Percentiles rank a stretch among this genome's conserved stretches.
phyloP scores from a whole-genome alignment of 1,140 invertebrate genomes.

The Bombus confusus region DNA sequence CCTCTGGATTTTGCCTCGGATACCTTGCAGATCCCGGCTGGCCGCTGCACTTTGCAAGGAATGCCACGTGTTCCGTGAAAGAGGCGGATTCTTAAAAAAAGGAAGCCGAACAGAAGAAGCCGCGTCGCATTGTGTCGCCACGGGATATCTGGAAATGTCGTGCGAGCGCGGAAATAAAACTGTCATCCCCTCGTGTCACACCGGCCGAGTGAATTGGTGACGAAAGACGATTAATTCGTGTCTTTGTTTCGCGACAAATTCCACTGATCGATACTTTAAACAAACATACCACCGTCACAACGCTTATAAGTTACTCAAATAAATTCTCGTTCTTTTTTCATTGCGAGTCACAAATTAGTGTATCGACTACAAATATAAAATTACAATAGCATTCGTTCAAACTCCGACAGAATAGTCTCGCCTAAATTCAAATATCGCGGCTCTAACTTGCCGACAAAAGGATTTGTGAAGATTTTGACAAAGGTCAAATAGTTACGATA shows the following conservation, averaged over 20 bases:
- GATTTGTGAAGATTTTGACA: background rate
- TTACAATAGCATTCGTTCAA: background rate
- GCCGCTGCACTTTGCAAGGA: slow-evolving; percentile 62
- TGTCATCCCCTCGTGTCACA: slow-evolving; percentile 33
- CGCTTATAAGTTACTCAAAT: too few relatives aligned
- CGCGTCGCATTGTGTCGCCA: slow-evolving; percentile 53
- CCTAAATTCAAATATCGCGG: background rate
- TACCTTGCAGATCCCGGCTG: slow-evolving; percentile 29
- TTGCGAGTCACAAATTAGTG: background rate
- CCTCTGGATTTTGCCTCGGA: slow-evolving; percentile 61
- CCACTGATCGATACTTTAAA: background rate
- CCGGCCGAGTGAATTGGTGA: slow-evolving; percentile 11
- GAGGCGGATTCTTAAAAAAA: slow-evolving; percentile 53
- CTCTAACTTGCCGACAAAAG: background rate
- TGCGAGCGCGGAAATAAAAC: slow-evolving; percentile 55
- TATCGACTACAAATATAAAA: background rate
- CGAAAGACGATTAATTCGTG: slow-evolving; percentile 42
- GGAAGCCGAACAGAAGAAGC: slow-evolving; percentile 40
- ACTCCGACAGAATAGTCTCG: background rate
- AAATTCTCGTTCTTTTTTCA: background rate
- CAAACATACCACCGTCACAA: background rate
- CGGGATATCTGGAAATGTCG: slow-evolving; percentile 43
- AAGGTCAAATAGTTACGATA: background rate
- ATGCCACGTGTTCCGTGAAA: slow-evolving; percentile 65
- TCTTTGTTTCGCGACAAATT: background rate